A percentile compares a stretch with the other conserved stretches of the same genome.
These are phyloP conservation scores for Phymastichus coffea DNA, from an alignment of 1,140 invertebrate species.

Conservation along the genomic window DNA sequence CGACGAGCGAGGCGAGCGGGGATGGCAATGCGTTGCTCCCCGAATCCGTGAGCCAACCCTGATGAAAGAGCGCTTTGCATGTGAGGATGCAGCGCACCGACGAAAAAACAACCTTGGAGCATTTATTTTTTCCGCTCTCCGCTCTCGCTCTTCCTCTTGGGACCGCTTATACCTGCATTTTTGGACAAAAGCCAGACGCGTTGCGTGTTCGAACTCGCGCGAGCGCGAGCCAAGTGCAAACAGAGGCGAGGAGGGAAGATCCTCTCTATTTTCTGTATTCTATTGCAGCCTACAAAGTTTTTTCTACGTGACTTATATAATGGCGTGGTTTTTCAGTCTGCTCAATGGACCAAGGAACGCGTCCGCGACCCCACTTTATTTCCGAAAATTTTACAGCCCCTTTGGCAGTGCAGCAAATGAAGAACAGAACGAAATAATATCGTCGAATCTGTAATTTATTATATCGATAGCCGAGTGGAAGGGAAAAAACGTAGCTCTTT, in stretches of 20 bases:
- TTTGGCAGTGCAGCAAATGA: no score
- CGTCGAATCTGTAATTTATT: no score
- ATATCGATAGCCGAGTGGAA: no score
- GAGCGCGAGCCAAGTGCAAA: background rate
- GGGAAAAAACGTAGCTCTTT: no score
- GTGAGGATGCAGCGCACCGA: background rate
- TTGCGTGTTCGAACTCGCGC: conserved; percentile 24
- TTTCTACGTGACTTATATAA: conserved; percentile 17
- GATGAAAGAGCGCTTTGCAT: background rate
- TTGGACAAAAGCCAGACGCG: conserved; percentile 12
- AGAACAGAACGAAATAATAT: no score
- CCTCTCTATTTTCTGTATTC: background rate
- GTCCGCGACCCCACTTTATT: no score
- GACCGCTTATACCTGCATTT: conserved; percentile 3
- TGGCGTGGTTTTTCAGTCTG: no score
- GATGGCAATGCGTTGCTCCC: no score
- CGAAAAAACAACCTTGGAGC: background rate
- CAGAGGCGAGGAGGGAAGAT: background rate
- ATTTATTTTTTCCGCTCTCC: background rate
- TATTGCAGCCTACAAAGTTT: conserved; percentile 2
- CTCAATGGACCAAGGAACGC: no score
- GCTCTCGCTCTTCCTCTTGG: background rate
- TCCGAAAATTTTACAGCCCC: no score
- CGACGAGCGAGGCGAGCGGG: no score
- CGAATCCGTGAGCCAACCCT: no score